Evolutionary conservation across 2,113 vertebrate species (phyloP).

Genomic region (Speoplatyrhinus poulsoni): DNA sequence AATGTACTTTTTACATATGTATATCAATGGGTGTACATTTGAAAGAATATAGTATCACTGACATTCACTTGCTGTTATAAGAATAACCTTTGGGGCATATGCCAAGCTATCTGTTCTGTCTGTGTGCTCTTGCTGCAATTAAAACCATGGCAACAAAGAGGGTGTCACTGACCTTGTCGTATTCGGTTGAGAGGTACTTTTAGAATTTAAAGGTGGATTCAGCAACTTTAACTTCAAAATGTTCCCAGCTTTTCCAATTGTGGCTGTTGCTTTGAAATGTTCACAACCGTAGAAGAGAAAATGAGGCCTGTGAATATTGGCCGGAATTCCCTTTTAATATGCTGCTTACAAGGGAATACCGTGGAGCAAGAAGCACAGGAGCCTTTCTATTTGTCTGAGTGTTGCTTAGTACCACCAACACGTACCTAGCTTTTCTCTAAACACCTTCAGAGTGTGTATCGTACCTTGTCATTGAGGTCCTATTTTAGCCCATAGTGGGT

Average conservation of each 20-base stretch:
- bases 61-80: background rate
- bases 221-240: too few relatives aligned
- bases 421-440: constrained; percentile 25
- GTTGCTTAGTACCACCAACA: constrained; percentile 15
- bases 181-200: constrained; percentile 33
- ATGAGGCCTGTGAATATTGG: background rate
- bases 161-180: constrained; percentile 43
- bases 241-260: too few relatives aligned
- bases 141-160: constrained; percentile 28
- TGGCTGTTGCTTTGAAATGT: too few relatives aligned
- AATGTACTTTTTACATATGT: too few relatives aligned
- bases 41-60: background rate
- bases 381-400: constrained; percentile 28
- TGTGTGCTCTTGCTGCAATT: constrained; percentile 34
- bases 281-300: too few relatives aligned
- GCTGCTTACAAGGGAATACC: background rate
- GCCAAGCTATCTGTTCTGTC: constrained; percentile 16
- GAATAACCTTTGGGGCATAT: background rate
- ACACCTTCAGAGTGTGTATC: constrained; percentile 54
- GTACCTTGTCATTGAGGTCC: constrained; percentile 54
- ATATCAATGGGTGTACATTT: too few relatives aligned
- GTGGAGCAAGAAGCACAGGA: constrained; percentile 19
- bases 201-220: constrained; percentile 15
- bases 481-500: constrained; percentile 48
- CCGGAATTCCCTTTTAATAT: background rate